phyloP scores from a whole-genome alignment of 2,888 invertebrate species.

The Hemithea aestivaria region DNA sequence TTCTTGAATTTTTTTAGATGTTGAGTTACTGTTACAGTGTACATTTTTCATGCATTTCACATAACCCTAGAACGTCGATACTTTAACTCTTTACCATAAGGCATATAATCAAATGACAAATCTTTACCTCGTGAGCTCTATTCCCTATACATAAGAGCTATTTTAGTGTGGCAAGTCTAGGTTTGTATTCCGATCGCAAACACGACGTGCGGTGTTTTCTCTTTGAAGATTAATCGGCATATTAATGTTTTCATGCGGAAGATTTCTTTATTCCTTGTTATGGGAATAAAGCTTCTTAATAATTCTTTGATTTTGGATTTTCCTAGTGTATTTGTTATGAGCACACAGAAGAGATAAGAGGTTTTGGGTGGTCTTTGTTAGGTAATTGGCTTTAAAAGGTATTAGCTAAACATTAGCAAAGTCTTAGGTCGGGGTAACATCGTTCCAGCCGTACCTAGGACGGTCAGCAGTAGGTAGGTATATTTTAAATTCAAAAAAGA shows the following conservation, averaged over 20 bases:
- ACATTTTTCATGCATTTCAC: not conserved
- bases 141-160: slow-evolving; percentile 8
- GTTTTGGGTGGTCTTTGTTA: too few species aligned
- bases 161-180: slow-evolving; percentile 8
- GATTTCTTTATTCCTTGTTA: slow-evolving; percentile 17
- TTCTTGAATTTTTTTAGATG: too few species aligned
- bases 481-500: too few species aligned
- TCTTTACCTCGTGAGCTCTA: slow-evolving; percentile 2
- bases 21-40: slow-evolving; percentile 2
- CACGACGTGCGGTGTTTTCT: slow-evolving; percentile 22
- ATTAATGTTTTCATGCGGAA: slow-evolving; percentile 18
- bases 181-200: slow-evolving; percentile 19
- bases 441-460: too few species aligned
- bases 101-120: slow-evolving; percentile 11
- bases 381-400: too few species aligned
- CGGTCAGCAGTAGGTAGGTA: too few species aligned
- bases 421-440: too few species aligned
- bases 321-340: too few species aligned
- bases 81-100: slow-evolving; percentile 12
- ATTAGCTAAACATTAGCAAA: too few species aligned
- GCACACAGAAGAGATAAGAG: too few species aligned
- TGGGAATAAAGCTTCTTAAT: too few species aligned
- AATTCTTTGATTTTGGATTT: too few species aligned
- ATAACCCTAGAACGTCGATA: not conserved
- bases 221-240: slow-evolving; percentile 23